Percentiles rank a stretch among this genome's conserved stretches.
Evolutionary conservation across 2,888 invertebrate genomes (phyloP).

Genomic region (Barypeithes pellucidus): DNA sequence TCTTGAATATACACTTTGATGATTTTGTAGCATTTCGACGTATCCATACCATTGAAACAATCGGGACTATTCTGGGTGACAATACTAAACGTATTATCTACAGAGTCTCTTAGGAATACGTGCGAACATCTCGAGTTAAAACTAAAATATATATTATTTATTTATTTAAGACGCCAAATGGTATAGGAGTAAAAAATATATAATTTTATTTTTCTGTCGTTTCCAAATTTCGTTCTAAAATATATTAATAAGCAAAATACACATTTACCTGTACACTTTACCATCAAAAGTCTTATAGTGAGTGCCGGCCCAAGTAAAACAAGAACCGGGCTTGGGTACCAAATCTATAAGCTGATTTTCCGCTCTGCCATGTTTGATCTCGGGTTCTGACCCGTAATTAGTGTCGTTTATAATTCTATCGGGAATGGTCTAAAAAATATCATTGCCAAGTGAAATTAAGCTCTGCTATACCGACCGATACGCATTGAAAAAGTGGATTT

Average conservation of each 20-base stretch:
- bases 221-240: too few relatives aligned
- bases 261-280: conserved; percentile 81
- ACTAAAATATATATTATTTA: conserved; percentile 75
- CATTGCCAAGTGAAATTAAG: not conserved
- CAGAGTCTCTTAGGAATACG: conserved; percentile 80
- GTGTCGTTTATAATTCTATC: conserved; percentile 44
- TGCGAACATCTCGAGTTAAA: conserved; percentile 86
- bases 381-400: conserved; percentile 24
- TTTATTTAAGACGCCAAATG: too few relatives aligned
- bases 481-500: not conserved
- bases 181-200: too few relatives aligned
- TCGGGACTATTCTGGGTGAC: conserved; percentile 74
- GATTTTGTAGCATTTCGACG: conserved; percentile 71
- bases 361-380: conserved; percentile 37
- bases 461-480: too few relatives aligned
- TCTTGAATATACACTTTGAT: conserved; percentile 81
- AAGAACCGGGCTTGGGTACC: conserved; percentile 78
- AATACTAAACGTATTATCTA: conserved; percentile 81
- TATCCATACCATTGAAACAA: conserved; percentile 70
- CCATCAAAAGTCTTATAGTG: conserved; percentile 93
- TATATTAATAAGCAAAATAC: too few relatives aligned
- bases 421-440: conserved; percentile 34
- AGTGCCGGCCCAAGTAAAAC: conserved; percentile 86
- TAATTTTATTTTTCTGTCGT: too few relatives aligned
- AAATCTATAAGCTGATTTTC: conserved; percentile 57